Percentiles rank a stretch among this genome's conserved stretches.
These are phyloP conservation scores for Tridacna gigas DNA, from an alignment of 2,888 invertebrate species.

Conservation along the genomic window DNA sequence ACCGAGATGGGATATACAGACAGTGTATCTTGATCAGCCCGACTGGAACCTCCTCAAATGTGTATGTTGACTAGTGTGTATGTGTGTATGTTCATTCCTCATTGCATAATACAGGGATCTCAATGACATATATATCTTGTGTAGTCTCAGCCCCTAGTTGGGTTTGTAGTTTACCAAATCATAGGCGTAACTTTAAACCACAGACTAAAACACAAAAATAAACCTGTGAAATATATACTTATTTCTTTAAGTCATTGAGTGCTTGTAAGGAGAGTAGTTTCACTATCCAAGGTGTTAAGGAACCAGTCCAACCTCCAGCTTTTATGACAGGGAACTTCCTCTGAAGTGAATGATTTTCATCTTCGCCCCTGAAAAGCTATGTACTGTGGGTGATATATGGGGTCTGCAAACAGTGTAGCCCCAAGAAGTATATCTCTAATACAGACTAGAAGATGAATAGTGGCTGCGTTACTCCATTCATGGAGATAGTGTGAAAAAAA, in stretches of 20 bases:
- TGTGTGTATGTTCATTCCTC: conserved; percentile 64
- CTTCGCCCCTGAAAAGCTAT: neutral
- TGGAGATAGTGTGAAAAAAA: neutral
- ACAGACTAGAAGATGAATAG: no score
- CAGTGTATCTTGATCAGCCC: neutral
- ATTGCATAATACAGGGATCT: conserved; percentile 70
- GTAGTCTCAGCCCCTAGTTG: conserved; percentile 10
- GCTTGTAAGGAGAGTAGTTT: neutral
- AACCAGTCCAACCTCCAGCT: conserved; percentile 18
- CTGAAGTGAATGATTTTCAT: neutral
- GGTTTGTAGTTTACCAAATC: neutral
- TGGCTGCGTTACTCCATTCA: no score
- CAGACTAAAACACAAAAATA: neutral
- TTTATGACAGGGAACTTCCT: conserved; percentile 13
- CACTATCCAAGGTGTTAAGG: conserved; percentile 19
- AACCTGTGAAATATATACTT: neutral
- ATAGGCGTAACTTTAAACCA: neutral
- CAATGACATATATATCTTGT: conserved; percentile 33
- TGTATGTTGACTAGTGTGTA: neutral
- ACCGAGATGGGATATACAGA: no score
- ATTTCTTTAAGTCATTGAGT: neutral
- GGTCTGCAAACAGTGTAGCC: no score
- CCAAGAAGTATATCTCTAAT: no score
- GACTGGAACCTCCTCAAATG: conserved; percentile 16
- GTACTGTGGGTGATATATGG: neutral